Percentiles rank a stretch among this genome's conserved stretches.
These are phyloP conservation scores for Enteromius trimaculatus DNA, from an alignment of 2,797 vertebrate genomes.

Conservation along the genomic window DNA sequence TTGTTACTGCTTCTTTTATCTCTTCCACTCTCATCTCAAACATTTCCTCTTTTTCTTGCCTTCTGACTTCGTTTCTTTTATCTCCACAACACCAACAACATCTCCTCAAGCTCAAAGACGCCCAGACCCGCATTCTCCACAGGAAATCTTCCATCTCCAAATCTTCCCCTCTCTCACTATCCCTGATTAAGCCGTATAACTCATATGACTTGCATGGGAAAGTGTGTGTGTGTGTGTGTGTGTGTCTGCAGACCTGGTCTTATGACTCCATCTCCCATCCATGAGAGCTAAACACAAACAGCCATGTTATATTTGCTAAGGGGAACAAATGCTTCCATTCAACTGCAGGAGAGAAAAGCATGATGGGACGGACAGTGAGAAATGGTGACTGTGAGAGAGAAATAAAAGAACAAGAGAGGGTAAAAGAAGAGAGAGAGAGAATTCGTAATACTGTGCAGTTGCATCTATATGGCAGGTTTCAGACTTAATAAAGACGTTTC, in stretches of 20 bases:
- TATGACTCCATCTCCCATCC: slow-evolving; percentile 54
- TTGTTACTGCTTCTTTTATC: slow-evolving; percentile 52
- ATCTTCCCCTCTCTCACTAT: slow-evolving; percentile 36
- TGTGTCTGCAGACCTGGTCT: slow-evolving; percentile 48
- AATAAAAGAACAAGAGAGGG: slow-evolving; percentile 35
- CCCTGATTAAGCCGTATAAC: slow-evolving; percentile 47
- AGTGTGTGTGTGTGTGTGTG: slow-evolving; percentile 46
- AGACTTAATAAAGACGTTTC: background rate
- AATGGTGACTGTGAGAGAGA: slow-evolving; percentile 21
- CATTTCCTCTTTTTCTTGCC: slow-evolving; percentile 35
- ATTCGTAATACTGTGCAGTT: background rate
- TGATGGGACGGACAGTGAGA: slow-evolving; percentile 12
- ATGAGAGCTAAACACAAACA: slow-evolving; percentile 52
- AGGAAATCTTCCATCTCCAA: slow-evolving; percentile 77
- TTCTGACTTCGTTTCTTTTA: slow-evolving; percentile 56
- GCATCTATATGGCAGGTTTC: background rate
- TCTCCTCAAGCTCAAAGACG: slow-evolving; percentile 63
- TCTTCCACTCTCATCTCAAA: slow-evolving; percentile 40
- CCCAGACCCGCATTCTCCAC: slow-evolving; percentile 69
- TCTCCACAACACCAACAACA: slow-evolving; percentile 74
- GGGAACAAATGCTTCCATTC: slow-evolving; percentile 58
- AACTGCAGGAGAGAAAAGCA: slow-evolving; percentile 9
- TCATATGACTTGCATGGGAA: slow-evolving; percentile 79
- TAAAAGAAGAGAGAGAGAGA: background rate
- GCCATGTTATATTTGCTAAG: slow-evolving; percentile 47